Evolutionary conservation across 30 jellyfish, hydroid and myxozoan species (phyloP).

Genomic region (Clytia hemisphaerica): DNA sequence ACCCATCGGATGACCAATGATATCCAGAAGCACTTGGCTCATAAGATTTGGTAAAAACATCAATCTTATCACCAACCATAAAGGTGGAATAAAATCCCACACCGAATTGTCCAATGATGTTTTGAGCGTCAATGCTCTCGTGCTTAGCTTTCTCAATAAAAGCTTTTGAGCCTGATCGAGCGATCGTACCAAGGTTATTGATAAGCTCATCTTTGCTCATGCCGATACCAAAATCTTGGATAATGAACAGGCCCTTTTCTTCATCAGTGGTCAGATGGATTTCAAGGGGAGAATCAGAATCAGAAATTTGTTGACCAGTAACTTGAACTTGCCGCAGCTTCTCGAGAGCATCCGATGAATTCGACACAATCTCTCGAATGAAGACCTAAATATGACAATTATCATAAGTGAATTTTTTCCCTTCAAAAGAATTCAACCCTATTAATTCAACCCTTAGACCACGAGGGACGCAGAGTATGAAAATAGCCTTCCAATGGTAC

Average conservation of each 20-base stretch:
- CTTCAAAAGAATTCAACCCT: no score
- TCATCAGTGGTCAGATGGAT: conserved; percentile 86
- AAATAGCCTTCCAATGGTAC: no score
- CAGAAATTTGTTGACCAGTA: conserved; percentile 52
- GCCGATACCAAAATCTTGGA: conserved; percentile 89
- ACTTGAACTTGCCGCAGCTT: conserved; percentile 74
- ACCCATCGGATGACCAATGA: conserved; percentile 95
- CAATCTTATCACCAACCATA: conserved; percentile 81
- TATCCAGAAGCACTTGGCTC: conserved; percentile 55
- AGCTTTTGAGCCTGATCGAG: conserved; percentile 88
- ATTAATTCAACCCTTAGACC: no score
- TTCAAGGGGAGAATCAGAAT: conserved; percentile 72
- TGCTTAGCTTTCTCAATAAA: conserved; percentile 52
- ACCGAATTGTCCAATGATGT: conserved; percentile 90
- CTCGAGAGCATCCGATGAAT: conserved; percentile 87
- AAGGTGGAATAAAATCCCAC: conserved; percentile 87
- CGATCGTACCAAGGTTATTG: conserved; percentile 81
- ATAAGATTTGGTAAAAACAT: conserved; percentile 80
- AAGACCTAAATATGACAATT: conserved; percentile 64
- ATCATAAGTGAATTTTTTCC: no score
- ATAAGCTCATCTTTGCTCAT: conserved; percentile 76
- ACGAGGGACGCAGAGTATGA: no score
- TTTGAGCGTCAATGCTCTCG: conserved; percentile 34
- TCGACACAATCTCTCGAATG: conserved; percentile 82
- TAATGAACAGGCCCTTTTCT: conserved; percentile 65